Percentiles rank a stretch among this genome's conserved stretches.
phyloP scores from a whole-genome alignment of 2,113 vertebrate species.

The Dicrurus megarhynchus region DNA sequence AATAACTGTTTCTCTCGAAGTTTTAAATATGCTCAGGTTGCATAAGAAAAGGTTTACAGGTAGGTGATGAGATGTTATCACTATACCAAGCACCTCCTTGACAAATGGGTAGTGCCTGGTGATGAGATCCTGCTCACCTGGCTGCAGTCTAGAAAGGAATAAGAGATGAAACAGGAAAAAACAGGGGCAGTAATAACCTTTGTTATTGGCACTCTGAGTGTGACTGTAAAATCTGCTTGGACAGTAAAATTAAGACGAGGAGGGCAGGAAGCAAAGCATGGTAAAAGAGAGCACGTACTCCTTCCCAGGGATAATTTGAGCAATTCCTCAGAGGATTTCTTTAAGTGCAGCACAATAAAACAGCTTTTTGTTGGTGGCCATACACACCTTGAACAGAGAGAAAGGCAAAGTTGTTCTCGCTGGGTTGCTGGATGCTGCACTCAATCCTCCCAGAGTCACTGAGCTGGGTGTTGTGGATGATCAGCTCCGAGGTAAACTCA shows the following conservation, averaged over 20 bases:
- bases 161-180: neutral
- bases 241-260: neutral
- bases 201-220: neutral
- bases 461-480: slow-evolving; percentile 66
- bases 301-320: neutral
- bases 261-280: neutral
- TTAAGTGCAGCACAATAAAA: neutral
- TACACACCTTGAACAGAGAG: slow-evolving; percentile 84
- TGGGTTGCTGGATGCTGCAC: slow-evolving; percentile 77
- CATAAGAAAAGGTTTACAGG: neutral
- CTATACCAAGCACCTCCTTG: neutral
- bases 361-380: neutral
- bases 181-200: neutral
- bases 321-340: neutral
- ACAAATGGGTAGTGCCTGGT: neutral
- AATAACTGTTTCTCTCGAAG: neutral
- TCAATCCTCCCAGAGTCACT: slow-evolving; percentile 71
- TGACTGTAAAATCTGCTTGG: neutral
- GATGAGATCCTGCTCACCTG: neutral
- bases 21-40: neutral
- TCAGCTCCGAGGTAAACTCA: slow-evolving; percentile 73
- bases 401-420: slow-evolving; percentile 42
- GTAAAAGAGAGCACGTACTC: neutral
- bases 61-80: neutral
- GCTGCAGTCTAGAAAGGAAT: neutral